Evolutionary conservation across 2,888 invertebrate species (phyloP), one percentile per base, ranked within the genome.

Genomic region (Metacarcinus magister): DNA sequence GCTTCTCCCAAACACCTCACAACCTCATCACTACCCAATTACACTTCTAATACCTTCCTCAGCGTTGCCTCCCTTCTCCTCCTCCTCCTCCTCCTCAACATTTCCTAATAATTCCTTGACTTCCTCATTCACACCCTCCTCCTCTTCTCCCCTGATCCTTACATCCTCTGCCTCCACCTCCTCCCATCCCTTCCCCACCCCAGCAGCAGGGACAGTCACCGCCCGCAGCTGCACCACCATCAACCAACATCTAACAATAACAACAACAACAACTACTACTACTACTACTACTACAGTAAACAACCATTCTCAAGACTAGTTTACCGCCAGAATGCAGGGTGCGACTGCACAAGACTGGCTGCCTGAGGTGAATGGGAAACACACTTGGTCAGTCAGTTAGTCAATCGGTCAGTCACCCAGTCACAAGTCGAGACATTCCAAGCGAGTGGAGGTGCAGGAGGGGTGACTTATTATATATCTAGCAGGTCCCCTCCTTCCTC

Each of bases 161-260:
- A 23, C n/a, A 92, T n/a, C 32, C 87, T 28, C 60, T 32, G 16
- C 92, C 92, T 54, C 32, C 54, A 48, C 54, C 16, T 60, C 48
- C 75, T 94, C 87, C 28, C 16, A 8, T n/a, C 46, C 46, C 94
- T 16, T 39, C 23, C 87, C 44, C 28, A 19, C 39, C 90, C 90
- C 89, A 94, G 94, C 89, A 87, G 94, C 90, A 60, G 87, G 89
- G 60, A n/a, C 94, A 92, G 87, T 75, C 93, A 28, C 44, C 91
- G 5, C n/a, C 60, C 60, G 67, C 60, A 93, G 67, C 54, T 60
- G 93, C 67, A 39, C 60, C 32, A 32, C 60, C 39, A 75, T 67
- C 60, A 46, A 92, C 13, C 92, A 92, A 16, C 48, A 92, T 28
- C 91, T 4, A 28, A 32, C 54, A 54, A 48, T 60, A 28, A 39